A percentile compares a stretch with the other conserved stretches of the same genome.
phyloP scores from a whole-genome alignment of 2,888 invertebrate genomes.

The Ophion ventricosus region DNA sequence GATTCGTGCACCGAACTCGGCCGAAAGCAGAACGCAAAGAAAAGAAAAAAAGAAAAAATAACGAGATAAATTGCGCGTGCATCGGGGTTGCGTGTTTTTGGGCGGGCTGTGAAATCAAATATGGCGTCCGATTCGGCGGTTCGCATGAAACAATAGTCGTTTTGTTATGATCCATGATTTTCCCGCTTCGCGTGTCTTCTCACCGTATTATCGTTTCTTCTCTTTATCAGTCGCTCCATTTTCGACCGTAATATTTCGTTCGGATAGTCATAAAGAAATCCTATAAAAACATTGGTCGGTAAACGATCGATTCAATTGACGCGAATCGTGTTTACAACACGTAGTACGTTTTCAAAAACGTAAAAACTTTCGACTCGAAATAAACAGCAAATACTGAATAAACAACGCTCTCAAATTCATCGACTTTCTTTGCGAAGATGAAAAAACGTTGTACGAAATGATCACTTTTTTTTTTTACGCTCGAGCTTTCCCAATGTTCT shows the following conservation, averaged over 20 bases:
- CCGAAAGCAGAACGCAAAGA: background rate
- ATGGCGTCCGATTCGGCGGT: slow-evolving; percentile 74
- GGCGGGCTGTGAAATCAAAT: slow-evolving; percentile 71
- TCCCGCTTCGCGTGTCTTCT: slow-evolving; percentile 14
- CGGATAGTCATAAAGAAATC: background rate
- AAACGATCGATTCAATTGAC: background rate
- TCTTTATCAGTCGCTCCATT: background rate
- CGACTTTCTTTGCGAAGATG: background rate
- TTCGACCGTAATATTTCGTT: background rate
- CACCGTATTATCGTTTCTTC: background rate
- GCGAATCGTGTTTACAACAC: slow-evolving; percentile 11
- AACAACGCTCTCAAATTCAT: background rate
- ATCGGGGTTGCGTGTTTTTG: slow-evolving; percentile 67
- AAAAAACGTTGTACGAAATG: background rate
- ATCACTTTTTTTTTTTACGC: background rate
- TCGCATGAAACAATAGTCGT: slow-evolving; percentile 62
- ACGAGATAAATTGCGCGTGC: slow-evolving; percentile 47
- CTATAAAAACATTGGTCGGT: background rate
- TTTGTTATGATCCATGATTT: slow-evolving; percentile 43
- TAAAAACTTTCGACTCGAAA: background rate
- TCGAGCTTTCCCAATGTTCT: background rate
- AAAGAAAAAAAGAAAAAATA: too few relatives aligned
- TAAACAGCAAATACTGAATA: background rate
- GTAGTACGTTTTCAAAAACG: background rate
- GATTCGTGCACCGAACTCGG: background rate